Conservation (phyloP, 1,140 invertebrate genomes). For the Penaeus japonicus region DNA sequence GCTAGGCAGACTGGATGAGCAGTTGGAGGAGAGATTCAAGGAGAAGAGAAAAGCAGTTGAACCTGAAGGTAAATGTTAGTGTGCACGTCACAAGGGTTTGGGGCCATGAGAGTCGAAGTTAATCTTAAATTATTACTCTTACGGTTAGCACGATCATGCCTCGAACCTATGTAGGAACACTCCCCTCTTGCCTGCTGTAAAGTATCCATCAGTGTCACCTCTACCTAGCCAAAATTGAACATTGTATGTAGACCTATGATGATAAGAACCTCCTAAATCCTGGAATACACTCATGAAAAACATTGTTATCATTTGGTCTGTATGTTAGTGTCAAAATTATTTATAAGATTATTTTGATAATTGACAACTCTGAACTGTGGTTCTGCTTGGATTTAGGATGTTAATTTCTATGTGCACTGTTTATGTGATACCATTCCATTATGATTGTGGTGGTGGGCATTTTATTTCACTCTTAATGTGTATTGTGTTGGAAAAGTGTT, state of each 20-base stretch:
- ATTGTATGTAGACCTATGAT: conserved; percentile 36
- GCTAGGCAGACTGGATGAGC: conserved; percentile 57
- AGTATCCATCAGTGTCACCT: conserved; percentile 16
- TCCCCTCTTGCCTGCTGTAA: conserved; percentile 43
- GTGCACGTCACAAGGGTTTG: conserved; percentile 11
- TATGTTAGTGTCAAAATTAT: neutral
- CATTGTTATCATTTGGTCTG: neutral
- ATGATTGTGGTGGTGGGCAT: conserved; percentile 21
- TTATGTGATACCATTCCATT: neutral
- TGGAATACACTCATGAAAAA: neutral
- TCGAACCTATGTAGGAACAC: neutral
- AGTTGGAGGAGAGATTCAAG: conserved; percentile 58
- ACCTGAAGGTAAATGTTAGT: conserved; percentile 48
- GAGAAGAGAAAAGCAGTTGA: conserved; percentile 55
- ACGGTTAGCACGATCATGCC: too few relatives aligned
- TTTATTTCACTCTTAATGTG: conserved; percentile 4
- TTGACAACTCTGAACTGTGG: neutral
- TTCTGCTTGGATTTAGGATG: conserved; percentile 17
- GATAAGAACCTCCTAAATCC: conserved; percentile 27
- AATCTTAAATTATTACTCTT: neutral
- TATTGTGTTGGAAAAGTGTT: conserved; percentile 4
- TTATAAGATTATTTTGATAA: neutral
- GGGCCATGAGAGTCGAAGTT: neutral
- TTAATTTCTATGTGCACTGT: conserved; percentile 25
- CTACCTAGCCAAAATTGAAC: neutral